Evolutionary conservation across 2,888 invertebrate genomes (phyloP).

Genomic region (Stenolophus ochropezus): DNA sequence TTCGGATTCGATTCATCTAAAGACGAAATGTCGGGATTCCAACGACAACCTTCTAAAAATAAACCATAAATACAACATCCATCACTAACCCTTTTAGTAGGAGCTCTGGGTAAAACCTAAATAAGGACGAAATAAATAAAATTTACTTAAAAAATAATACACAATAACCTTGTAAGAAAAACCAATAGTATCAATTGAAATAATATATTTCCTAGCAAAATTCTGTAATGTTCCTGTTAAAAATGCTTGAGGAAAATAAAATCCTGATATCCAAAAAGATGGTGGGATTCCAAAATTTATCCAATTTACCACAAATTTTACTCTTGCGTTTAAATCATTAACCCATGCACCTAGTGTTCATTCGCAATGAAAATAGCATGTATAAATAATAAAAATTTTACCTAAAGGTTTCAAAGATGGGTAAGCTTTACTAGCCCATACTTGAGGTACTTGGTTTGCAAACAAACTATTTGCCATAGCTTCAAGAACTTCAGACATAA

Average conservation of each 20-base stretch:
- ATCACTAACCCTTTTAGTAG: conserved; percentile 74
- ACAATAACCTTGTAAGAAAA: conserved; percentile 77
- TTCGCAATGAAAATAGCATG: too few relatives aligned
- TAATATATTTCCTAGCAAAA: conserved; percentile 84
- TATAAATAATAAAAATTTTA: too few relatives aligned
- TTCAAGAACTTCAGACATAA: conserved; percentile 86
- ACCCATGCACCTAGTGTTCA: conserved; percentile 79
- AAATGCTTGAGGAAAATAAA: conserved; percentile 91
- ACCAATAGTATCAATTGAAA: conserved; percentile 84
- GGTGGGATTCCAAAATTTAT: conserved; percentile 80
- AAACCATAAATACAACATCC: conserved; percentile 82
- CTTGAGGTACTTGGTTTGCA: conserved; percentile 80
- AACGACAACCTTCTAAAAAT: conserved; percentile 86
- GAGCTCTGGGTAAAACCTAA: conserved; percentile 74
- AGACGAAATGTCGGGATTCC: conserved; percentile 77
- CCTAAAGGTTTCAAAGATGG: conserved; percentile 83
- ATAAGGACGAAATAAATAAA: neutral
- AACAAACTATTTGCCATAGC: conserved; percentile 80
- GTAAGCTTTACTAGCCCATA: conserved; percentile 83
- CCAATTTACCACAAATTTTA: conserved; percentile 81
- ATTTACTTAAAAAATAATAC: neutral
- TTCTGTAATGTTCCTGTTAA: conserved; percentile 89
- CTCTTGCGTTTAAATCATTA: conserved; percentile 78
- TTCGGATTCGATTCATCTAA: conserved; percentile 80
- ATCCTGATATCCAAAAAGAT: conserved; percentile 89